Evolutionary conservation across 2,888 invertebrate species (phyloP), one percentile per base, ranked within the genome.

Genomic region (Disparrhopalites patrizii): DNA sequence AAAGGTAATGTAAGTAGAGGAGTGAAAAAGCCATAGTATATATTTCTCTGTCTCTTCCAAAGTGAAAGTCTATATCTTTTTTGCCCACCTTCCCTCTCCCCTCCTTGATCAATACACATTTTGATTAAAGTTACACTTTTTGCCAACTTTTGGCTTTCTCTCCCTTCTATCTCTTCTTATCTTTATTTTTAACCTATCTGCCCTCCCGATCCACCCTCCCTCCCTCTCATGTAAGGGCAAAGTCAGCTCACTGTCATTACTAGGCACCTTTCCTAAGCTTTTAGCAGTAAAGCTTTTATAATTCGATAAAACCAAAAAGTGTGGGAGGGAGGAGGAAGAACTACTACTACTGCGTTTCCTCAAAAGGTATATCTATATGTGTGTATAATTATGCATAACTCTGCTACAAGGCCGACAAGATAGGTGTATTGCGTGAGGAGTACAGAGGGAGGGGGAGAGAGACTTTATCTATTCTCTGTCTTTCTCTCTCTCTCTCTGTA

Each of bases 31-130:
- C n/a, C n/a, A n/a, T n/a, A 36, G 36, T 36, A 36, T 36, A 36
- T 15, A 36, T 36, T 36, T 36, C 40, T 18, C 40, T 40, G 13
- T 3, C 40, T 18, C 40, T 40, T 18, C 40, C 8, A 36, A 4
- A 18, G 3, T 40, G 40, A 18, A 3, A 18, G 18, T 40, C 7
- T 7, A 33, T 33, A 33, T 5, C 25, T 18, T 3, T 31, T 33
- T 13, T 15, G n/a, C 31, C 31, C 31, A 55, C 52, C 27, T 28
- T 7, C n/a, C 27, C 31, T 28, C 18, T 4, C 30, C 31, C 15
- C 15, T 55, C 57, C n/a, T n/a, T 40, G 57, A 57, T 57, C 57
- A 57, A 57, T 57, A 57, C 25, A 57, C 40, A 57, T 40, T 57
- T 38, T 38, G 57, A 57, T 57, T 57, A 57, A 57, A 57, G 25